Evolutionary conservation across 1,140 invertebrate species (phyloP).

Genomic region (Lepidurus packardi): DNA sequence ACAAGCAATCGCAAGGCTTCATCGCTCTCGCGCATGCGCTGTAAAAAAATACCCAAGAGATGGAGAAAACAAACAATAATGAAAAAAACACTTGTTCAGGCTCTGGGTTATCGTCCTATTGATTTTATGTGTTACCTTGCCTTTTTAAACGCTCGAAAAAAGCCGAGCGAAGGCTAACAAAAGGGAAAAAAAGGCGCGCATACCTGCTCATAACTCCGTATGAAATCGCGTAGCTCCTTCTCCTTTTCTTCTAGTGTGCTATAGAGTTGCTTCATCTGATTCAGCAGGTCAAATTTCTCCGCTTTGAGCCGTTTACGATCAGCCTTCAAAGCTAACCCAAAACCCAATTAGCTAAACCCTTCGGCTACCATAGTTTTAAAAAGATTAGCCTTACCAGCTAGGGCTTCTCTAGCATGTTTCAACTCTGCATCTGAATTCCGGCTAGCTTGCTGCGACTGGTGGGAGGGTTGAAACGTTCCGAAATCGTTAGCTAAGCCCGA

Average conservation of each 20-base stretch:
- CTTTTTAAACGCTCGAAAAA: slow-evolving; percentile 3
- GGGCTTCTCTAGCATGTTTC: slow-evolving; percentile 52
- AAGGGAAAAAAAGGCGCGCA: slow-evolving; percentile 33
- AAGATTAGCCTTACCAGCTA: slow-evolving; percentile 47
- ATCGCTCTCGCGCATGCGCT: slow-evolving; percentile 69
- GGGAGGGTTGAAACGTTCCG: not conserved
- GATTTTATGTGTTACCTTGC: not conserved
- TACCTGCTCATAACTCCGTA: slow-evolving; percentile 88
- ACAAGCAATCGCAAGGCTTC: slow-evolving; percentile 62
- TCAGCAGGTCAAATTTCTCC: slow-evolving; percentile 87
- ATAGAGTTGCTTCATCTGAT: slow-evolving; percentile 92
- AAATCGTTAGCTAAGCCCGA: not conserved
- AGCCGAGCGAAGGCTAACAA: not conserved
- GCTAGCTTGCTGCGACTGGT: slow-evolving; percentile 27
- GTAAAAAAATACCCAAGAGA: slow-evolving; percentile 39
- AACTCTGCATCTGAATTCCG: slow-evolving; percentile 46
- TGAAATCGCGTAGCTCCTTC: slow-evolving; percentile 85
- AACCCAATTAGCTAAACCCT: slow-evolving; percentile 12
- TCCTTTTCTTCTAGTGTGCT: slow-evolving; percentile 90
- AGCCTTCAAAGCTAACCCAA: slow-evolving; percentile 62
- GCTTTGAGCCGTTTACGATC: slow-evolving; percentile 85
- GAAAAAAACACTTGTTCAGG: not conserved
- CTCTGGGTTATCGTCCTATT: not conserved
- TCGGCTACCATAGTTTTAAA: not conserved
- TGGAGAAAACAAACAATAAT: not conserved